These are phyloP conservation scores for Drosophila mettleri DNA, from an alignment of 2,888 invertebrate species.

Conservation along the genomic window DNA sequence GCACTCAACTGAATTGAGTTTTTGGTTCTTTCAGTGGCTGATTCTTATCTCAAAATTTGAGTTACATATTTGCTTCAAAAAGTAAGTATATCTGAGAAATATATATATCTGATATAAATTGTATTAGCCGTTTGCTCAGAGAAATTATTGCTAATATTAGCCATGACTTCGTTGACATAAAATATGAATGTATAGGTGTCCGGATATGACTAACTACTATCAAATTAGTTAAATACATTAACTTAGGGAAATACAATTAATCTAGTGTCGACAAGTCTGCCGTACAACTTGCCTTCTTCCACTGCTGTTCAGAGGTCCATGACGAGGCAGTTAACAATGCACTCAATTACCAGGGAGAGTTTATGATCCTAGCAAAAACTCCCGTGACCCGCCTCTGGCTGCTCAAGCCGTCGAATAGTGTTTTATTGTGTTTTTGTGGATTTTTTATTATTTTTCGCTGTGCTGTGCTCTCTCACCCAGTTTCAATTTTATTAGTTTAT, in stretches of 20 bases:
- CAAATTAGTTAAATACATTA: no score
- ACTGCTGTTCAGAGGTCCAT: slow-evolving; percentile 26
- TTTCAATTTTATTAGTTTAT: slow-evolving; percentile 82
- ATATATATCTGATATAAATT: no score
- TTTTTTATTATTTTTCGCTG: slow-evolving; percentile 57
- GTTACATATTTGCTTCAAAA: background rate
- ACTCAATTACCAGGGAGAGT: slow-evolving; percentile 1
- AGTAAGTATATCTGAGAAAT: background rate
- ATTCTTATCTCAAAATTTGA: slow-evolving; percentile 5
- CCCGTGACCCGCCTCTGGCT: slow-evolving; percentile 2
- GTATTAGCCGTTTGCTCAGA: background rate
- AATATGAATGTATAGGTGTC: background rate
- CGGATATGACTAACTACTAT: no score
- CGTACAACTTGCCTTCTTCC: slow-evolving; percentile 25
- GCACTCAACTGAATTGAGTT: slow-evolving; percentile 14
- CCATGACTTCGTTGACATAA: no score
- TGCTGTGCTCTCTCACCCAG: slow-evolving; percentile 56
- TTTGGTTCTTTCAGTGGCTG: slow-evolving; percentile 48
- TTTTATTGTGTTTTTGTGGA: slow-evolving; percentile 63
- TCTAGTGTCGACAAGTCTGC: no score
- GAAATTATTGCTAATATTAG: no score
- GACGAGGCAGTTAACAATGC: background rate
- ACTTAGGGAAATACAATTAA: no score
- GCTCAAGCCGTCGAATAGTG: slow-evolving; percentile 48
- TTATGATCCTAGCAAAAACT: slow-evolving; percentile 34